A percentile compares a stretch with the other conserved stretches of the same genome.
These are phyloP conservation scores for Pedionomus torquatus DNA, from an alignment of 2,113 vertebrate genomes.

Conservation along the genomic window DNA sequence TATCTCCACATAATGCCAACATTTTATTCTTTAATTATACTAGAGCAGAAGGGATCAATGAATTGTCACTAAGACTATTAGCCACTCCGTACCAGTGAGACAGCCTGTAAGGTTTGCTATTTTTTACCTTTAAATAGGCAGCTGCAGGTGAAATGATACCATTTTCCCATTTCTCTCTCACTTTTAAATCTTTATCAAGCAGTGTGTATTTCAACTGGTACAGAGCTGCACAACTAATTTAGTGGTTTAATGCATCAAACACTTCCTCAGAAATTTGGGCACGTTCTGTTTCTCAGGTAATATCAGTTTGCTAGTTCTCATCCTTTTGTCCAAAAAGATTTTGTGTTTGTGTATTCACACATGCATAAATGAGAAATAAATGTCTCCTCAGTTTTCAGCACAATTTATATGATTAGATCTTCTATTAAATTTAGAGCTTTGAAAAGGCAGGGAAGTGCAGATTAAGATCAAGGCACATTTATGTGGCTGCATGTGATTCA, in stretches of 20 bases:
- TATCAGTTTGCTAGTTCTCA: neutral
- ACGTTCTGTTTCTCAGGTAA: neutral
- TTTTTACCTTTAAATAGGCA: neutral
- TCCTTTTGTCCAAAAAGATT: neutral
- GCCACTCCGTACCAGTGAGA: neutral
- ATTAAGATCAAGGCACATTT: neutral
- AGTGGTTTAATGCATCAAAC: neutral
- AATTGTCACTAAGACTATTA: neutral
- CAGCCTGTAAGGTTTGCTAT: neutral
- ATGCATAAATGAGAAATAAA: neutral
- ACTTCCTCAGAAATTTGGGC: neutral
- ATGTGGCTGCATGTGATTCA: neutral
- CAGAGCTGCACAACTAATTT: neutral
- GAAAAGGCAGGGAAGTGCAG: neutral
- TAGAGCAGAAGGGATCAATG: neutral
- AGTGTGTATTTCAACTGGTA: neutral
- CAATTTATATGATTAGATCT: neutral
- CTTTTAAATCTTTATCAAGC: neutral
- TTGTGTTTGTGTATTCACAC: neutral
- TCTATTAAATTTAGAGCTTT: neutral
- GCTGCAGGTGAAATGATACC: neutral
- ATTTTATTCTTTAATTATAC: neutral
- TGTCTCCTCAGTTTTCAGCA: neutral
- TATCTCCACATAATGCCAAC: neutral
- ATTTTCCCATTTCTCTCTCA: neutral